Conservation (phyloP, 2,113 vertebrate genomes). For the Aepyceros melampus region DNA sequence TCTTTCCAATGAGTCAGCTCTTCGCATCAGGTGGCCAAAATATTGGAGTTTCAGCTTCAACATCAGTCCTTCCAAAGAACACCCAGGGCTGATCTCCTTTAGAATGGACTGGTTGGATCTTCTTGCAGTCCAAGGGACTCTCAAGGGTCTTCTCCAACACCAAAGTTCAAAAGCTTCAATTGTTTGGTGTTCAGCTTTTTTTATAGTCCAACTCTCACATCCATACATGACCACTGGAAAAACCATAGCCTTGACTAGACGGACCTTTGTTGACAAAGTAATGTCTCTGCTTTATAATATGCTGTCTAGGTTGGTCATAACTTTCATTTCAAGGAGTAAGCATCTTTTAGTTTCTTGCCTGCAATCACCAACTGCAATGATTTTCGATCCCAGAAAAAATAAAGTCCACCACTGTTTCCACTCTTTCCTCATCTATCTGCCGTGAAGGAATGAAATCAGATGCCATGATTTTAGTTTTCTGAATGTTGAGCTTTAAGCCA, state of each 20-base stretch:
- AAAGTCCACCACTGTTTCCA: neutral
- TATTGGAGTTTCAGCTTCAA: neutral
- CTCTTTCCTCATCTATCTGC: neutral
- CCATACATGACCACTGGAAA: neutral
- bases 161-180: neutral
- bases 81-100: neutral
- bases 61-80: neutral
- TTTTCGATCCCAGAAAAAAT: neutral
- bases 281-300: neutral
- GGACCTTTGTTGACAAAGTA: neutral
- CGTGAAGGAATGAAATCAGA: too few relatives aligned
- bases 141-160: neutral
- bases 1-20: neutral
- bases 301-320: neutral
- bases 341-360: neutral
- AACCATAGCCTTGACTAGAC: neutral
- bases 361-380: neutral
- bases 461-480: neutral
- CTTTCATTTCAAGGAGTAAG: neutral
- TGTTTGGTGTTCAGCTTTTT: fast-evolving
- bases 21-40: neutral
- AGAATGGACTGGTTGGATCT: neutral
- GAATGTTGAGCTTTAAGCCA: neutral
- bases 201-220: neutral
- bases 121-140: neutral